phyloP scores from a whole-genome alignment of 1,140 invertebrate genomes.

The Lepidurus arcticus region DNA sequence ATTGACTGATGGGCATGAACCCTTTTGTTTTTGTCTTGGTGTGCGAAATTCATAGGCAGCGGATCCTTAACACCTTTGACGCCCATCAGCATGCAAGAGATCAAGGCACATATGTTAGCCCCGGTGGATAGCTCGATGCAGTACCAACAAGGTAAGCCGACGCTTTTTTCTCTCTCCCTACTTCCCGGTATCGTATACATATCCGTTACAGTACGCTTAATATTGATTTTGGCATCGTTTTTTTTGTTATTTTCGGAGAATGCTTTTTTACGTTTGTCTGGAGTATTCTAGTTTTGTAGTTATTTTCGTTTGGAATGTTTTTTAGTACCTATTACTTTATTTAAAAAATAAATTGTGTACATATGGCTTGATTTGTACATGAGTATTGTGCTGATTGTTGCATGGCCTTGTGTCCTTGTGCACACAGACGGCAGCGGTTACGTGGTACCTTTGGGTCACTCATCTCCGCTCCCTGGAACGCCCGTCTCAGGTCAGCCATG shows the following conservation, averaged over 20 bases:
- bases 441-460: constrained; percentile 32
- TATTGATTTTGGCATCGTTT: constrained; percentile 28
- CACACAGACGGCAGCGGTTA: constrained; percentile 36
- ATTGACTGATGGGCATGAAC: neutral
- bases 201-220: constrained; percentile 25
- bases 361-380: constrained; percentile 19
- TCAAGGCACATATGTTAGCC: constrained; percentile 54
- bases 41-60: constrained; percentile 46
- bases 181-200: neutral
- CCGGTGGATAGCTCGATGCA: constrained; percentile 55
- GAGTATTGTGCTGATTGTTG: constrained; percentile 24
- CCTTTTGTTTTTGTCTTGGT: constrained; percentile 13
- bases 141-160: constrained; percentile 52
- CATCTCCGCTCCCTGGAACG: constrained; percentile 30
- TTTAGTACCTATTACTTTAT: constrained; percentile 31
- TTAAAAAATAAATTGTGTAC: constrained; percentile 23
- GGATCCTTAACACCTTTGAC: constrained; percentile 62
- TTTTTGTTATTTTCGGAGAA: constrained; percentile 15
- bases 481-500: constrained; percentile 35
- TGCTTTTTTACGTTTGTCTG: constrained; percentile 42
- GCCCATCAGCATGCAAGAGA: constrained; percentile 71
- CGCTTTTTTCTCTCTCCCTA: constrained; percentile 16
- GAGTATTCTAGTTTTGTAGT: constrained; percentile 38
- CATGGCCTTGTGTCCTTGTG: constrained; percentile 35
- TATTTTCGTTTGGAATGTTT: constrained; percentile 2